A percentile compares a stretch with the other conserved stretches of the same genome.
phyloP scores from a whole-genome alignment of 37 sponge, comb jelly and placozoan species.

The Mnemiopsis leidyi region DNA sequence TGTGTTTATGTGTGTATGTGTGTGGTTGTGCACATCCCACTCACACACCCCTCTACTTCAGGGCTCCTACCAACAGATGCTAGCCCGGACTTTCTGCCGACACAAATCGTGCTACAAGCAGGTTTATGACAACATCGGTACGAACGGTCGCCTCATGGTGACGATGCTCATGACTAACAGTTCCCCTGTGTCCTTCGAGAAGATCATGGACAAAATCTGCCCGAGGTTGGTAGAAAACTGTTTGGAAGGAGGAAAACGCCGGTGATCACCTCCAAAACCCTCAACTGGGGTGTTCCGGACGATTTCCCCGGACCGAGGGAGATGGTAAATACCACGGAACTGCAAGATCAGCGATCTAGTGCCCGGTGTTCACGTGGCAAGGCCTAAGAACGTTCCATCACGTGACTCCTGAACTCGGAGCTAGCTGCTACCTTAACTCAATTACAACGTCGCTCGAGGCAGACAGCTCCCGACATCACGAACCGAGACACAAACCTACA shows the following conservation, averaged over 20 bases:
- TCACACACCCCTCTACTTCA: no score
- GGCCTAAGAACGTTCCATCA: neutral
- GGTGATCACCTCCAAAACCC: neutral
- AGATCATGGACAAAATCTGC: slow-evolving; percentile 5
- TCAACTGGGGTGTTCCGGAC: neutral
- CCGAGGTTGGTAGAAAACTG: neutral
- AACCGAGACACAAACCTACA: neutral
- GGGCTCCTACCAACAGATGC: neutral
- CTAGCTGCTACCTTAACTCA: neutral
- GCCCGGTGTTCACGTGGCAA: neutral
- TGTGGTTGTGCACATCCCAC: no score
- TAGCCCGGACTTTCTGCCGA: neutral
- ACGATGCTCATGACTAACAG: neutral
- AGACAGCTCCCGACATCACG: neutral
- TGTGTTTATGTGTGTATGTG: no score
- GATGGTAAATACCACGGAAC: neutral
- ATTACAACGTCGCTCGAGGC: neutral
- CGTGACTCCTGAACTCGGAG: no score
- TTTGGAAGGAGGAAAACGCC: neutral
- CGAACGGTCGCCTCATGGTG: neutral
- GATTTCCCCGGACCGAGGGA: neutral
- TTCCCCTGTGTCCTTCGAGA: neutral
- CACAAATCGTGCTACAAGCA: neutral
- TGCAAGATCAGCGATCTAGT: neutral
- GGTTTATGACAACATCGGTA: neutral